Base-by-base conservation (phyloP, 2,113 vertebrate genomes). In the Cinclus cinclus region DNA sequence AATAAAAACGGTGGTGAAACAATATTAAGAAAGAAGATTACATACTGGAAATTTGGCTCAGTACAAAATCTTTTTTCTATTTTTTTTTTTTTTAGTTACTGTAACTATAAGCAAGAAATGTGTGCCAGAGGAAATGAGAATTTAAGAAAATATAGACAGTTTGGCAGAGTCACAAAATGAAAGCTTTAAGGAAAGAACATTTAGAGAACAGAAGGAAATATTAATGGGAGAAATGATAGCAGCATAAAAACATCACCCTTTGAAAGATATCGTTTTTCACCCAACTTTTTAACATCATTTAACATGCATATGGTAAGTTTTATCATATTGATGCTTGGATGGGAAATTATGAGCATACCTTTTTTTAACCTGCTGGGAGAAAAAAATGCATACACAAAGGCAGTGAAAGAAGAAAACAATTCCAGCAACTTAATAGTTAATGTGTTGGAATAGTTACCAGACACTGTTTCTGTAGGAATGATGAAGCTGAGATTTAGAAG, bases 91-190 rank as follows among this genome's bases (percentile, higher is more conserved):
- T 75, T 89, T 6, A 33, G 81, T 95, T 86, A 95, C 83, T 84
- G 70, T 96, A 95, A 91, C 83, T 95, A 70, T 91, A 93, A 96
- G 90, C 78, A 97, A 87, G 90, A 94, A 89, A 86, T 3, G 1
- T 47, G 71, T 95, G 95, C 95, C 95, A 96, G 91, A 96, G 94
- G 96, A 97, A 97, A 97, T 97, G 95, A 97, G 96, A 97, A 97
- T 96, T 95, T 96, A 95, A 91, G 95, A 94, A 97, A 96, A 97
- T 95, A 91, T 94, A 96, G 96, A 93, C 88, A 95, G 68, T 77
- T 95, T 97, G 96, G 92, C 95, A 96, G 58, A 37, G 47, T 80
- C 84, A 85, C 82, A 82, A 59, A 95, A 96, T 94, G 84, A 96
- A 95, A 85, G 87, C 92, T 96, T 95, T 84, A 96, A 96, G 87